Conservation (phyloP, 1,140 invertebrate species). For the Trichonephila inaurata region DNA sequence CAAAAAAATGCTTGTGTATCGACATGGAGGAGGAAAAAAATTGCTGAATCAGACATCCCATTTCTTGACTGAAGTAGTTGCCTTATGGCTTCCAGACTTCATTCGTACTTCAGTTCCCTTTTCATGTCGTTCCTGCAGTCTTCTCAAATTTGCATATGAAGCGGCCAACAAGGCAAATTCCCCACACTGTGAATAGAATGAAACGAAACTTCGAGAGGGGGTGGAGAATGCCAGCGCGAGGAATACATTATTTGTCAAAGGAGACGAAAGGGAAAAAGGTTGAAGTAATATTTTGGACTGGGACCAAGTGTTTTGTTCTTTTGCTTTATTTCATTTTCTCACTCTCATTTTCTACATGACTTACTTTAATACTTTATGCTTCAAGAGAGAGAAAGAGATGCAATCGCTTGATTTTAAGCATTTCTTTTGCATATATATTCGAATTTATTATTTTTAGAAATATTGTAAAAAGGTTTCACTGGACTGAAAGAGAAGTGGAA, state of each 20-base stretch:
- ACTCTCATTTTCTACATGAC: conserved; percentile 18
- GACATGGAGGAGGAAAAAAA: neutral
- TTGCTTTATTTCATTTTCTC: conserved; percentile 2
- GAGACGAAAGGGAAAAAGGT: conserved; percentile 28
- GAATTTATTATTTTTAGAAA: neutral
- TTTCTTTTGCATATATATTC: neutral
- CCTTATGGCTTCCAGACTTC: conserved; percentile 1
- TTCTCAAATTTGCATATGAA: conserved; percentile 46
- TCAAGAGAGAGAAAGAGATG: neutral
- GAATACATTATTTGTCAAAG: conserved; percentile 52
- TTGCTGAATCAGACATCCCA: conserved; percentile 16
- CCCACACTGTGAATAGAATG: conserved; percentile 7
- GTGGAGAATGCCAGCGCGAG: neutral
- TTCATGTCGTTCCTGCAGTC: neutral
- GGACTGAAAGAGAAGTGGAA: neutral
- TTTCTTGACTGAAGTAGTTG: conserved; percentile 6
- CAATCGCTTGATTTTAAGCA: neutral
- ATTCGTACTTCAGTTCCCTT: neutral
- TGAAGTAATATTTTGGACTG: conserved; percentile 52
- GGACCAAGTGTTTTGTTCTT: conserved; percentile 14
- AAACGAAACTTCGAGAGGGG: conserved; percentile 12
- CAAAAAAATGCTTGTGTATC: too few relatives aligned
- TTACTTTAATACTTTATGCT: conserved; percentile 3
- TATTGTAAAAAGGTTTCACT: neutral
- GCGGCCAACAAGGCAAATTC: conserved; percentile 34